These are phyloP conservation scores for Trichopria drosophilae DNA, from an alignment of 2,888 invertebrate species.

Conservation along the genomic window DNA sequence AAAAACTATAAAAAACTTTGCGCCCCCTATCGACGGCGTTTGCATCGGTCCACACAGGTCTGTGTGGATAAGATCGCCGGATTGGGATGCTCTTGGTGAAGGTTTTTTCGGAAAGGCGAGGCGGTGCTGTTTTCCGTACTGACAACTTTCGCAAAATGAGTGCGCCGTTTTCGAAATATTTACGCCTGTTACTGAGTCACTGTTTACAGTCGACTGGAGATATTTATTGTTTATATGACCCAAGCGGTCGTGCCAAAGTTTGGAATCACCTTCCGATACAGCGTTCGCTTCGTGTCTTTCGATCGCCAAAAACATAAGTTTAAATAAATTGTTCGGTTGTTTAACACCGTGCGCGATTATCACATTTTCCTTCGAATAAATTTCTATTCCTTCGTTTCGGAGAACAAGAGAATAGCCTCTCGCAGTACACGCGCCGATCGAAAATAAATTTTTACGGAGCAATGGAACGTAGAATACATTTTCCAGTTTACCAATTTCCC, in stretches of 20 bases:
- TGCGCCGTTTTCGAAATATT: conserved; percentile 2
- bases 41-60: conserved; percentile 28
- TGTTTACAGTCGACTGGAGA: conserved; percentile 13
- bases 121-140: conserved; percentile 21
- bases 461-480: conserved; percentile 38
- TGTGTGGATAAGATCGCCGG: conserved; percentile 25
- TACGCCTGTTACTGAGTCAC: conserved; percentile 1
- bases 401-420: conserved; percentile 11
- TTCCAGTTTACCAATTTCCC: conserved; percentile 25
- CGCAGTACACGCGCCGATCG: conserved; percentile 29
- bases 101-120: conserved; percentile 19
- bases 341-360: conserved; percentile 13
- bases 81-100: too few relatives aligned
- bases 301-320: conserved; percentile 5
- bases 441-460: conserved; percentile 37
- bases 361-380: background rate
- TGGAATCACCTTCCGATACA: conserved; percentile 2
- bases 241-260: conserved; percentile 21
- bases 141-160: conserved; percentile 26
- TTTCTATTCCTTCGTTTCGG: background rate
- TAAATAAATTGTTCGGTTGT: conserved; percentile 14
- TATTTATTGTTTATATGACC: conserved; percentile 10
- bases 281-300: background rate
- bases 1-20: conserved; percentile 27
- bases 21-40: conserved; percentile 21